Evolutionary conservation across 2,113 vertebrate species (phyloP).

Genomic region (Paracanthobrama guichenoti): DNA sequence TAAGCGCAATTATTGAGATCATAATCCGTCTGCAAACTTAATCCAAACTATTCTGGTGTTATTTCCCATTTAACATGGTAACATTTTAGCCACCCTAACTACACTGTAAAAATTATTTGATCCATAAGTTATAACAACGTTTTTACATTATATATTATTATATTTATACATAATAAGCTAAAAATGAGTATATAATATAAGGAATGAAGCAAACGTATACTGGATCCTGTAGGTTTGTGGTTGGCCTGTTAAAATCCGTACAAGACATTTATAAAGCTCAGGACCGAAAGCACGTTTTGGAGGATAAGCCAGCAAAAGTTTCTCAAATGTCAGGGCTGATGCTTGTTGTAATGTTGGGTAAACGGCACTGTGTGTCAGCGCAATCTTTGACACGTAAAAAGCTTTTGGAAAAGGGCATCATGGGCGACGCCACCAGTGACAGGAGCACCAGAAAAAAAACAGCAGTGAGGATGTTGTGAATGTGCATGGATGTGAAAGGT

Average conservation of each 20-base stretch:
- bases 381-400: conserved; percentile 16
- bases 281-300: not conserved
- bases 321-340: conserved; percentile 26
- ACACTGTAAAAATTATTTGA: no score
- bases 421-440: not conserved
- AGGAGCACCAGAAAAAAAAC: not conserved
- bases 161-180: no score
- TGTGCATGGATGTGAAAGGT: no score
- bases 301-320: not conserved
- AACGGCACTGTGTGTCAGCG: not conserved
- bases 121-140: no score
- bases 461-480: not conserved
- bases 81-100: not conserved
- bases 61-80: not conserved
- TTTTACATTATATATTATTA: no score
- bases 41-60: not conserved
- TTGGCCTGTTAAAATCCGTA: not conserved
- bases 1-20: not conserved
- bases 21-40: not conserved
- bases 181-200: not conserved
- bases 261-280: not conserved
- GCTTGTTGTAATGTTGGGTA: not conserved
- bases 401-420: conserved; percentile 23
- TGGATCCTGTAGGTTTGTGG: not conserved
- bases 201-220: not conserved